These are phyloP conservation scores for Microdon myrmicae DNA, from an alignment of 2,888 invertebrate species.

Conservation along the genomic window DNA sequence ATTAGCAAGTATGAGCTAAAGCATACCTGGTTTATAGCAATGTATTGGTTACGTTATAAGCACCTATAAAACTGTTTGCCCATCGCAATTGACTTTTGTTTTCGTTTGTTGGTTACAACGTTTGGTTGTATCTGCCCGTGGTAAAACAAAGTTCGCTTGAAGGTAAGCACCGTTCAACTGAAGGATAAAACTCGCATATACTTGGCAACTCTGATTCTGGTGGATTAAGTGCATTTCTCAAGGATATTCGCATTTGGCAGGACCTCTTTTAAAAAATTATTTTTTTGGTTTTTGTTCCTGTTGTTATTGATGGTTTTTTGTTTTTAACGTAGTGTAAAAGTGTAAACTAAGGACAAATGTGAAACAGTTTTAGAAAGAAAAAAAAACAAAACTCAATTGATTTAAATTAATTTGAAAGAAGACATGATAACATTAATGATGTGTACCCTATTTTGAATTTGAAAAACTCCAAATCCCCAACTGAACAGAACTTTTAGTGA, in stretches of 20 bases:
- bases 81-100: slow-evolving; percentile 67
- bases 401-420: no score
- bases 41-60: slow-evolving; percentile 58
- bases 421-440: no score
- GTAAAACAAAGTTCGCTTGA: slow-evolving; percentile 44
- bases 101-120: slow-evolving; percentile 67
- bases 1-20: slow-evolving; percentile 46
- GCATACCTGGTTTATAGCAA: slow-evolving; percentile 18
- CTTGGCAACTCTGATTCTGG: slow-evolving; percentile 5
- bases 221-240: not conserved
- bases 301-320: not conserved
- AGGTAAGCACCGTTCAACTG: slow-evolving; percentile 32
- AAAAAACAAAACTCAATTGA: no score
- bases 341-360: no score
- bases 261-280: slow-evolving; percentile 2
- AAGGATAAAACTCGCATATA: slow-evolving; percentile 23
- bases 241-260: not conserved
- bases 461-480: no score
- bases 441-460: no score
- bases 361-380: no score
- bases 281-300: slow-evolving; percentile 2
- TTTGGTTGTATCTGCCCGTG: slow-evolving; percentile 58
- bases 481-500: no score
- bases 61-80: slow-evolving; percentile 71
- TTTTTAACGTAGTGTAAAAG: no score